These are phyloP conservation scores for Lasioglossum leucozonium DNA, from an alignment of 2,888 invertebrate species.

Conservation along the genomic window DNA sequence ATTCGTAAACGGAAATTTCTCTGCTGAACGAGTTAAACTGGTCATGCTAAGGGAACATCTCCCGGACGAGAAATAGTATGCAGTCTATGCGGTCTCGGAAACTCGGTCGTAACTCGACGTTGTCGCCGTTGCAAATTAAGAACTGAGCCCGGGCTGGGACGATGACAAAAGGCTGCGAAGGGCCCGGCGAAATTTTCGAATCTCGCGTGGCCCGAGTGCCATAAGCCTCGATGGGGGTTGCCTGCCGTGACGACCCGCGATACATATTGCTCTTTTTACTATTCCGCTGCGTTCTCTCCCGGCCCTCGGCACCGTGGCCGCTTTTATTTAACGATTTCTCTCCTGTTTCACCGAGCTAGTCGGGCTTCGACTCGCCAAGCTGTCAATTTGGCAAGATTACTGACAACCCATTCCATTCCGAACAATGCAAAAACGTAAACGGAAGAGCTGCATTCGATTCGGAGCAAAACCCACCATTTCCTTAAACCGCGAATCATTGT, in stretches of 20 bases:
- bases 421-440: conserved; percentile 35
- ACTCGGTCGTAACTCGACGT: conserved; percentile 38
- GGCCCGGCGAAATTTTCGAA: conserved; percentile 74
- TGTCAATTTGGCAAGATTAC: conserved; percentile 67
- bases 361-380: conserved; percentile 48
- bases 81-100: conserved; percentile 38
- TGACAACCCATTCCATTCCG: conserved; percentile 37
- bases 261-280: conserved; percentile 66
- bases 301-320: conserved; percentile 52
- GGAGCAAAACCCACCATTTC: not conserved
- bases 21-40: not conserved
- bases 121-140: conserved; percentile 61
- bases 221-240: conserved; percentile 67
- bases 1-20: not conserved
- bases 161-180: conserved; percentile 64
- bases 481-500: not conserved
- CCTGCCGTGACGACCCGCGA: conserved; percentile 72
- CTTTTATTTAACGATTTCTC: conserved; percentile 74
- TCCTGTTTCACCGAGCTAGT: conserved; percentile 65
- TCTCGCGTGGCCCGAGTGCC: conserved; percentile 73
- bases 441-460: not conserved
- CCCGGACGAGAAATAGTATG: not conserved
- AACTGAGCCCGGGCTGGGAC: conserved; percentile 46
- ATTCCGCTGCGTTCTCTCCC: conserved; percentile 47
- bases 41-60: not conserved